Percentiles rank a stretch among this genome's conserved stretches.
These are phyloP conservation scores for Drosophila tanythrix DNA, from an alignment of 2,888 invertebrate species.

Conservation along the genomic window DNA sequence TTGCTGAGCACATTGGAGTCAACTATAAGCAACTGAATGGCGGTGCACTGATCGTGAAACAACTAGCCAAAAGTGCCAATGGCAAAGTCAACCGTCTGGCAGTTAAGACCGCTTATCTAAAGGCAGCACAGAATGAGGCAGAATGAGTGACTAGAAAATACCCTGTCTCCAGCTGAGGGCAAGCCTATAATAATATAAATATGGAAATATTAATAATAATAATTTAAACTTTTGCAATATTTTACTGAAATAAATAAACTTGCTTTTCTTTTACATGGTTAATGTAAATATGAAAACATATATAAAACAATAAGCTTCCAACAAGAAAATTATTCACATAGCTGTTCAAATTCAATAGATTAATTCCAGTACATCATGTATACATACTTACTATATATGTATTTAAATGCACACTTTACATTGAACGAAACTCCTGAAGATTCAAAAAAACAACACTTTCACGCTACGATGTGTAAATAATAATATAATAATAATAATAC, in stretches of 20 bases:
- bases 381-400: neutral
- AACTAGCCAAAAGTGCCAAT: conserved; percentile 72
- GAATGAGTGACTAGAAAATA: neutral
- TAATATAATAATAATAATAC: too few relatives aligned
- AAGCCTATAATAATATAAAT: neutral
- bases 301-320: neutral
- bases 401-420: neutral
- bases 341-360: neutral
- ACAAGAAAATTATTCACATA: neutral
- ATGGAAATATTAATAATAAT: neutral
- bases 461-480: neutral
- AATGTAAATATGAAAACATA: neutral
- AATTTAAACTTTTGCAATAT: neutral
- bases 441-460: neutral
- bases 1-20: conserved; percentile 44
- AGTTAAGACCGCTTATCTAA: conserved; percentile 56
- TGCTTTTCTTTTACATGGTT: neutral
- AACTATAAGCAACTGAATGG: conserved; percentile 71
- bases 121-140: neutral
- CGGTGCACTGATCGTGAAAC: conserved; percentile 70
- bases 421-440: too few relatives aligned
- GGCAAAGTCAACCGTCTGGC: conserved; percentile 73
- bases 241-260: neutral
- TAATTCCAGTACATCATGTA: neutral
- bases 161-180: neutral